A percentile compares a stretch with the other conserved stretches of the same genome.
Conservation (phyloP, 1,140 invertebrate genomes). For the Bombus waltoni region DNA sequence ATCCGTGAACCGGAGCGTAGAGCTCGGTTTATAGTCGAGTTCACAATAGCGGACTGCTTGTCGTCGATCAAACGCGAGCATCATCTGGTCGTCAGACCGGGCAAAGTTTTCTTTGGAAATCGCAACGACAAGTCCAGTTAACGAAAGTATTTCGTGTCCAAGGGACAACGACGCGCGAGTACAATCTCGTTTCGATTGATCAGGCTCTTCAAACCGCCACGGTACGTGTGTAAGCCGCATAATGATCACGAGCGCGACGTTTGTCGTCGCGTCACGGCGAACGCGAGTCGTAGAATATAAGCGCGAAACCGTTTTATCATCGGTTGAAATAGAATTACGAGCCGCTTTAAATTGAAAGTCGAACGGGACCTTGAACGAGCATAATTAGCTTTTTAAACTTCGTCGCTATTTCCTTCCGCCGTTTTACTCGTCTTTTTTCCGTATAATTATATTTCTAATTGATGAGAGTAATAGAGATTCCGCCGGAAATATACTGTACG, state of each 20-base stretch:
- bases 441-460: background rate
- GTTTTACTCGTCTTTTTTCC: background rate
- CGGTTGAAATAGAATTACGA: slow-evolving; percentile 18
- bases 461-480: background rate
- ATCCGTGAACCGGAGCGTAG: slow-evolving; percentile 24
- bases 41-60: slow-evolving; percentile 1
- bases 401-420: background rate
- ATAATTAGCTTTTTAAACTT: slow-evolving; percentile 16
- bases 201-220: background rate
- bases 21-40: slow-evolving; percentile 27
- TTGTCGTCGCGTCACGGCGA: background rate
- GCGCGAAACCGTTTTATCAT: background rate
- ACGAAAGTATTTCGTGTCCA: background rate
- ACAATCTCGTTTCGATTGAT: background rate
- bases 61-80: slow-evolving; percentile 11
- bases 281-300: background rate
- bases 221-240: slow-evolving; percentile 13
- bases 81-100: background rate
- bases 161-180: background rate
- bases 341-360: slow-evolving; percentile 19
- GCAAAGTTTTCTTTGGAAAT: background rate
- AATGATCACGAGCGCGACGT: slow-evolving; percentile 21
- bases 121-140: background rate
- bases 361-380: slow-evolving; percentile 10
- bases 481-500: background rate